Percentiles rank a stretch among this genome's conserved stretches.
Conservation (phyloP, 2,113 vertebrate genomes). For the Cromileptes altivelis region DNA sequence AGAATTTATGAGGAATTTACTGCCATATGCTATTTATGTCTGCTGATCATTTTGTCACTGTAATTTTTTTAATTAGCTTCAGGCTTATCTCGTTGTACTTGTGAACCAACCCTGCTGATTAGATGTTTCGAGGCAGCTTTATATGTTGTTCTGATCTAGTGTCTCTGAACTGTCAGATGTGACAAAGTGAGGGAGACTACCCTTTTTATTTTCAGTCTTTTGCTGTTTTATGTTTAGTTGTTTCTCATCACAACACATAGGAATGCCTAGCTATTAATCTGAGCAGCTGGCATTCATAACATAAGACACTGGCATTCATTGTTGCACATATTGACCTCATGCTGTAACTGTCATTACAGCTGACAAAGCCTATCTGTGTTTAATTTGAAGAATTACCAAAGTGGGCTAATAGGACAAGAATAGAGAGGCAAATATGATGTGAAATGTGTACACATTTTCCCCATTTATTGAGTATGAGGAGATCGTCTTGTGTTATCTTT, state of each 20-base stretch:
- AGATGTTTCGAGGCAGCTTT: neutral
- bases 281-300: neutral
- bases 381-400: neutral
- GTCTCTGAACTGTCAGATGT: neutral
- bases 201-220: neutral
- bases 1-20: neutral
- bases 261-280: neutral
- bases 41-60: neutral
- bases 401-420: neutral
- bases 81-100: conserved; percentile 2
- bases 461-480: neutral
- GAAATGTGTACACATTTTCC: neutral
- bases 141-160: neutral
- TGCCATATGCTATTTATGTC: no score
- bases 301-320: neutral
- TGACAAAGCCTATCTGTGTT: neutral
- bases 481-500: neutral
- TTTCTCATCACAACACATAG: conserved; percentile 9
- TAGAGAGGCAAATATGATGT: neutral
- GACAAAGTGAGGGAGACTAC: neutral
- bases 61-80: neutral
- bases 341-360: neutral
- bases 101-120: conserved; percentile 19
- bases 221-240: neutral
- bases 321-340: neutral